phyloP scores from a whole-genome alignment of 2,888 invertebrate species.

The Perdita meconis region DNA sequence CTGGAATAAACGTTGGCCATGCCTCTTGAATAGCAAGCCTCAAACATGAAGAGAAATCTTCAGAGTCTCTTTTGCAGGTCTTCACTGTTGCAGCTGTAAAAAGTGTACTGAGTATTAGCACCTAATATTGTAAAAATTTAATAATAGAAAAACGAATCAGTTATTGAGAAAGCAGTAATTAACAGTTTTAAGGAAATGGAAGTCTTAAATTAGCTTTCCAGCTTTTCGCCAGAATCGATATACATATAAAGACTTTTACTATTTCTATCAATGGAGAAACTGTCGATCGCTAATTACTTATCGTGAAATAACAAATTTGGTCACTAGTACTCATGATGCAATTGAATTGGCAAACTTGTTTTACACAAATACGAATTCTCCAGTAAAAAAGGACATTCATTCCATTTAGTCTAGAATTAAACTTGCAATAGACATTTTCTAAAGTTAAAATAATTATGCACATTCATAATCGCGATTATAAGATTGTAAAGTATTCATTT shows the following conservation, averaged over 20 bases:
- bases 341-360: neutral
- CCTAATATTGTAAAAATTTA: conserved; percentile 2
- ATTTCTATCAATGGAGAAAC: neutral
- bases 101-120: neutral
- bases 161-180: no score
- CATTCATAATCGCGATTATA: no score
- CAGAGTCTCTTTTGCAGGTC: conserved; percentile 76
- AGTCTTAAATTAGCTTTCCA: conserved; percentile 39
- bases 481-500: no score
- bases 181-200: no score
- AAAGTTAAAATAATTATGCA: no score
- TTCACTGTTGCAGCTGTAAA: conserved; percentile 73
- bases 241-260: conserved; percentile 23
- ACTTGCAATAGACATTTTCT: no score
- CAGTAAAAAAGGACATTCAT: no score
- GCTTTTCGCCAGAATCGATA: conserved; percentile 6
- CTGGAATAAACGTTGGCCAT: conserved; percentile 78
- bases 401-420: no score
- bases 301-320: neutral
- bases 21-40: conserved; percentile 81
- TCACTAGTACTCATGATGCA: neutral
- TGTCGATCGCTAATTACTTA: neutral
- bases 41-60: conserved; percentile 80
- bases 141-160: neutral
- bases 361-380: no score